These are phyloP conservation scores for Lindbergichthys nudifrons DNA, from an alignment of 2,797 vertebrate genomes.

Conservation along the genomic window DNA sequence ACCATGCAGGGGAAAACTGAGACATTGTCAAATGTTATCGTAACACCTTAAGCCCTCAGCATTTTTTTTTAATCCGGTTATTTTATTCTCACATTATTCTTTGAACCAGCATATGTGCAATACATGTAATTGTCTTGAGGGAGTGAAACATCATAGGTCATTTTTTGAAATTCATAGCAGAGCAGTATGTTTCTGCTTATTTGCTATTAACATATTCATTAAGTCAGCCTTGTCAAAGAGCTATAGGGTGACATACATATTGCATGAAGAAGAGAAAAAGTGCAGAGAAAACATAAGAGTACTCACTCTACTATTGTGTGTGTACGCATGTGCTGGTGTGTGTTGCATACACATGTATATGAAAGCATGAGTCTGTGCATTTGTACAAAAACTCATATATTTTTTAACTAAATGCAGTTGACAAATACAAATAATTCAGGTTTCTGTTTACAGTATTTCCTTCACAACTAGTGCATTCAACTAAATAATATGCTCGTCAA, in stretches of 20 bases:
- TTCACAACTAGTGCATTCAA: slow-evolving; percentile 33
- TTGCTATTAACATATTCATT: slow-evolving; percentile 73
- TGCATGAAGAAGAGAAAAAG: slow-evolving; percentile 37
- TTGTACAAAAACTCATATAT: neutral
- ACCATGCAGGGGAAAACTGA: slow-evolving; percentile 10
- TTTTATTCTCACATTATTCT: slow-evolving; percentile 32
- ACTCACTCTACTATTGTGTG: no score
- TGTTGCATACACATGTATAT: neutral
- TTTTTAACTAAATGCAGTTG: slow-evolving; percentile 12
- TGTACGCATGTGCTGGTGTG: neutral
- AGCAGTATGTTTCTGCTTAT: slow-evolving; percentile 55
- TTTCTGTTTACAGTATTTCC: slow-evolving; percentile 8
- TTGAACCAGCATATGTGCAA: slow-evolving; percentile 31
- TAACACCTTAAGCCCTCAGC: slow-evolving; percentile 24
- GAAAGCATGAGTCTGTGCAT: slow-evolving; percentile 5
- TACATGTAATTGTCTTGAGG: slow-evolving; percentile 37
- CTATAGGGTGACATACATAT: slow-evolving; percentile 63
- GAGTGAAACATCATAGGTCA: slow-evolving; percentile 58
- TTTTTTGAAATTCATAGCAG: slow-evolving; percentile 68
- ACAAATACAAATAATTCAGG: slow-evolving; percentile 2
- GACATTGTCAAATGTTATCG: slow-evolving; percentile 8
- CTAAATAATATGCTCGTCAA: slow-evolving; percentile 29
- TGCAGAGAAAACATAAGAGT: neutral
- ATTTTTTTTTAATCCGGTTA: slow-evolving; percentile 3
- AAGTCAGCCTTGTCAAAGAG: slow-evolving; percentile 54